These are phyloP conservation scores for Ptychobarbus kaznakovi DNA, from an alignment of 2,797 vertebrate species.

Conservation along the genomic window DNA sequence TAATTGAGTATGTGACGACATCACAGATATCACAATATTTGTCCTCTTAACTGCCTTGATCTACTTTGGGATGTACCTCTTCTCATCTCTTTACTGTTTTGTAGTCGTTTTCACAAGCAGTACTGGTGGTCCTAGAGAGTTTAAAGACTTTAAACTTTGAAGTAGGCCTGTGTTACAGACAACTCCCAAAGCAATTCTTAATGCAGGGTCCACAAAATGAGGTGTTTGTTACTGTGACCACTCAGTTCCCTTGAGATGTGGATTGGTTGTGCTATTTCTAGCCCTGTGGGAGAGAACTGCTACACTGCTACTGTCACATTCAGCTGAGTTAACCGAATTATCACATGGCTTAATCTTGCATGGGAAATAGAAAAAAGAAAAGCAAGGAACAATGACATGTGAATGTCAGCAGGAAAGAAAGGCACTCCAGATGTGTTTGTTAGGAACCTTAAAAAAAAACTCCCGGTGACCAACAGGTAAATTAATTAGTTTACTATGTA, in stretches of 20 bases:
- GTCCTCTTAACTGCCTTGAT: neutral
- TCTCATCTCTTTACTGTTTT: conserved; percentile 21
- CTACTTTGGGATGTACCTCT: neutral
- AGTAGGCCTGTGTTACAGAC: conserved; percentile 27
- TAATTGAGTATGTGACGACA: no score
- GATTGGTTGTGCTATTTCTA: conserved; percentile 48
- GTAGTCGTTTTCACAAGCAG: neutral
- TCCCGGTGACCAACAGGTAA: conserved; percentile 73
- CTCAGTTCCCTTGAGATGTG: conserved; percentile 41
- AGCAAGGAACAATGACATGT: conserved; percentile 20
- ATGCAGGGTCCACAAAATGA: conserved; percentile 40
- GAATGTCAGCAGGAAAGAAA: conserved; percentile 31
- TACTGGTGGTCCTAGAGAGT: conserved; percentile 7
- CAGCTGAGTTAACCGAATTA: conserved; percentile 40
- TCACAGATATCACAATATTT: neutral
- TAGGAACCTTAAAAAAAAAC: conserved; percentile 59
- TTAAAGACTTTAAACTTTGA: conserved; percentile 37
- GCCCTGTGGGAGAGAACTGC: conserved; percentile 42
- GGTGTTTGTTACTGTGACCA: conserved; percentile 48
- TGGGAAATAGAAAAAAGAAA: conserved; percentile 14
- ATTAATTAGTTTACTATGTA: conserved; percentile 79
- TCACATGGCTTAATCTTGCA: conserved; percentile 31
- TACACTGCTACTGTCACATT: conserved; percentile 45
- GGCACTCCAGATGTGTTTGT: conserved; percentile 25
- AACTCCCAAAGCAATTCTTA: conserved; percentile 45